Conservation (phyloP, 2,113 vertebrate species). For the Serilophus lunatus region DNA sequence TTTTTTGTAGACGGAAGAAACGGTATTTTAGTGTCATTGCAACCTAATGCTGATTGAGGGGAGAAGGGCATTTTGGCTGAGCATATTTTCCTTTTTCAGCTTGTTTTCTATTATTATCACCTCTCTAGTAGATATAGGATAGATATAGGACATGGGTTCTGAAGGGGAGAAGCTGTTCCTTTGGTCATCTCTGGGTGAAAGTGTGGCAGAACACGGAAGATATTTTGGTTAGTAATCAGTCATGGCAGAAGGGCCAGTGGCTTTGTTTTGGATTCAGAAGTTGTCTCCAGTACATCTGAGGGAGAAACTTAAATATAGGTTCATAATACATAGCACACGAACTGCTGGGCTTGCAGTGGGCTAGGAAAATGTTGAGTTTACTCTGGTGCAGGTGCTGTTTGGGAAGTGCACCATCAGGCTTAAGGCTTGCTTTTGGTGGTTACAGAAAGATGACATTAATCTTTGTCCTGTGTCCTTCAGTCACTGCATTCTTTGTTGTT, state of each 20-base stretch:
- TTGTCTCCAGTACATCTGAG: not conserved
- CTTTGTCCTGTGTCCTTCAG: rapidly evolving
- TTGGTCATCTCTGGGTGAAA: not conserved
- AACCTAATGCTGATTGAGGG: not conserved
- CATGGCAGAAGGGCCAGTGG: not conserved
- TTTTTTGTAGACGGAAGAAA: not conserved
- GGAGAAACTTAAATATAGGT: not conserved
- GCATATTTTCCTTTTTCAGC: rapidly evolving
- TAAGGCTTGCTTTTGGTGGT: not conserved
- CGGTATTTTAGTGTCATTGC: not conserved
- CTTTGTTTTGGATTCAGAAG: not conserved
- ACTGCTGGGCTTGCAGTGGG: not conserved
- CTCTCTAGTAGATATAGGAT: not conserved
- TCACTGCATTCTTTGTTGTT: not conserved
- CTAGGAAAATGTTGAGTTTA: not conserved
- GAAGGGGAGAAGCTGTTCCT: not conserved
- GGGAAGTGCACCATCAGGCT: not conserved
- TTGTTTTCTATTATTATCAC: not conserved
- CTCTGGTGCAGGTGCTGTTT: not conserved
- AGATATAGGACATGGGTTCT: not conserved
- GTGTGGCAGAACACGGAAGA: not conserved
- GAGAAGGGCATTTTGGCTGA: not conserved
- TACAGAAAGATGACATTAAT: not conserved
- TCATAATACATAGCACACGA: not conserved
- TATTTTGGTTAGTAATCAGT: not conserved